A percentile compares a stretch with the other conserved stretches of the same genome.
phyloP scores from a whole-genome alignment of 2,113 vertebrate species.

The Sprattus sprattus region DNA sequence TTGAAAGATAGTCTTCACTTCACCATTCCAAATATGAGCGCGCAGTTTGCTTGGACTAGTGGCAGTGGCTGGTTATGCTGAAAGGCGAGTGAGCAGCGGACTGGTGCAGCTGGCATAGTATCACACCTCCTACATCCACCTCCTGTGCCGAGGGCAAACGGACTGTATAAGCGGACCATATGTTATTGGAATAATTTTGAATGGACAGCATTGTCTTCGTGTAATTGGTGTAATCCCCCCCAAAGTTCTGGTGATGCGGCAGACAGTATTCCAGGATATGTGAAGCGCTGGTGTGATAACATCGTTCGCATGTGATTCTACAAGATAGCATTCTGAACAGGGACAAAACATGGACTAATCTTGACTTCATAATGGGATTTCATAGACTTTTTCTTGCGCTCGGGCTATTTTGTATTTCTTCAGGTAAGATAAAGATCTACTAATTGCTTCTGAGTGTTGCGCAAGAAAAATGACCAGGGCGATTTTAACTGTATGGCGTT shows the following conservation, averaged over 20 bases:
- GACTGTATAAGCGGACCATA: conserved; percentile 9
- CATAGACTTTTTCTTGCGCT: conserved; percentile 67
- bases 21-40: background rate
- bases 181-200: conserved; percentile 48
- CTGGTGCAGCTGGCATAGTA: conserved; percentile 49
- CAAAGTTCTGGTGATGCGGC: conserved; percentile 68
- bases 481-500: background rate
- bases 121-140: conserved; percentile 38
- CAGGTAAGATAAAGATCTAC: conserved; percentile 66
- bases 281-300: conserved; percentile 51
- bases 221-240: conserved; percentile 47
- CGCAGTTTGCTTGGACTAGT: conserved; percentile 17
- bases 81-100: conserved; percentile 28
- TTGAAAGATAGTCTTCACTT: background rate
- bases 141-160: conserved; percentile 55
- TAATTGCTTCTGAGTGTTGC: background rate
- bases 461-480: background rate
- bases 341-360: conserved; percentile 76
- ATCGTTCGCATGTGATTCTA: conserved; percentile 57
- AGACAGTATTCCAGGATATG: conserved; percentile 59
- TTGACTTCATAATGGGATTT: conserved; percentile 69
- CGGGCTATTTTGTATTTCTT: conserved; percentile 63
- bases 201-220: conserved; percentile 41
- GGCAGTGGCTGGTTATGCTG: conserved; percentile 1
- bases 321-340: conserved; percentile 52